phyloP scores from a whole-genome alignment of 2,113 vertebrate genomes.

The Gambusia affinis region DNA sequence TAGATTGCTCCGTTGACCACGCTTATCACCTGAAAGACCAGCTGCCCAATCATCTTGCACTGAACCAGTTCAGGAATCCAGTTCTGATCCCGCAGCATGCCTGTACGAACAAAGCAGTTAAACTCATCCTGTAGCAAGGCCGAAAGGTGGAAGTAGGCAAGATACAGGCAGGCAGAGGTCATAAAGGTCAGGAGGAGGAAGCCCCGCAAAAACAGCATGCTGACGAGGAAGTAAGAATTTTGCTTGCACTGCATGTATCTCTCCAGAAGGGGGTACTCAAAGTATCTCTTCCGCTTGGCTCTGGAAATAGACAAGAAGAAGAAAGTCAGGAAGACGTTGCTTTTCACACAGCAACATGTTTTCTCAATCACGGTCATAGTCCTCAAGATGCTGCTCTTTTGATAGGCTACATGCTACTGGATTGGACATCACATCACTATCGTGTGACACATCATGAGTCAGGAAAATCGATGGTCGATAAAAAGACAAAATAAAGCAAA shows the following conservation, averaged over 20 bases:
- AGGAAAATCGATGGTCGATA: too few relatives aligned
- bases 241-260: conserved; percentile 93
- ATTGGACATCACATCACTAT: too few relatives aligned
- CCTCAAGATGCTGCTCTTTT: not conserved
- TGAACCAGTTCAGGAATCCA: conserved; percentile 84
- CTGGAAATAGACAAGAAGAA: conserved; percentile 70
- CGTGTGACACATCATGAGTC: too few relatives aligned
- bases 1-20: conserved; percentile 85
- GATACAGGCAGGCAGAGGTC: conserved; percentile 88
- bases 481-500: too few relatives aligned
- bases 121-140: conserved; percentile 94
- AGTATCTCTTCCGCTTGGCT: conserved; percentile 91
- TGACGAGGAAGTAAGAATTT: conserved; percentile 85
- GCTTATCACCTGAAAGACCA: conserved; percentile 91
- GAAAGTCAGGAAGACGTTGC: conserved; percentile 12
- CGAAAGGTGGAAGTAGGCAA: conserved; percentile 90
- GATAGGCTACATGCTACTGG: too few relatives aligned
- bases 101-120: conserved; percentile 88
- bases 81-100: conserved; percentile 82
- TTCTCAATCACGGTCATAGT: not conserved
- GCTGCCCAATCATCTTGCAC: conserved; percentile 89
- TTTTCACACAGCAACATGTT: conserved; percentile 8
- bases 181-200: conserved; percentile 89
- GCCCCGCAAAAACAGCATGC: conserved; percentile 89
- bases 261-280: conserved; percentile 96